These are phyloP conservation scores for Luperina nickerlii DNA, from an alignment of 2,888 invertebrate genomes.

Conservation along the genomic window DNA sequence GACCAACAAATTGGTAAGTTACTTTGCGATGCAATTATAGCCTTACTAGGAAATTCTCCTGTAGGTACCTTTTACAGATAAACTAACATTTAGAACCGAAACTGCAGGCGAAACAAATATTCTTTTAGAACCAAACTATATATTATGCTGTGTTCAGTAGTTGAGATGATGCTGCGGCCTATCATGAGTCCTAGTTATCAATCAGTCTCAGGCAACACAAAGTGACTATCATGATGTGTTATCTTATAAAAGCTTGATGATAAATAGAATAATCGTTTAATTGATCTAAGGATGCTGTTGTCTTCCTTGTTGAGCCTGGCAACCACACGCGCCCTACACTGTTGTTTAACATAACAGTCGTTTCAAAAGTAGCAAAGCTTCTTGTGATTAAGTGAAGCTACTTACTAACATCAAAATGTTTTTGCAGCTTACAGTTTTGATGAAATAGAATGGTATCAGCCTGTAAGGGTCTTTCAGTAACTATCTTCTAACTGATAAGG, in stretches of 20 bases:
- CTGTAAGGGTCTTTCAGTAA: too few relatives aligned
- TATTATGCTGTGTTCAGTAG: not conserved
- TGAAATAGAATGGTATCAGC: too few relatives aligned
- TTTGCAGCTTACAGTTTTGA: too few relatives aligned
- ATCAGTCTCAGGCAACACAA: not conserved
- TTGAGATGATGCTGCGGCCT: not conserved
- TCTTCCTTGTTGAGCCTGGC: not conserved
- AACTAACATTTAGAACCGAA: not conserved
- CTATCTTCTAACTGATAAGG: not conserved
- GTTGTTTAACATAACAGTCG: too few relatives aligned
- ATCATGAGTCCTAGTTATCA: not conserved
- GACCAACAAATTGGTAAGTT: constrained; percentile 77
- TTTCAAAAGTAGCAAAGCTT: too few relatives aligned
- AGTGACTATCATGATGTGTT: not conserved
- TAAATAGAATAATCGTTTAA: not conserved
- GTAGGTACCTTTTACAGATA: too few relatives aligned
- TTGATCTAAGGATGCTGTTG: not conserved
- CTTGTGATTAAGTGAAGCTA: too few relatives aligned
- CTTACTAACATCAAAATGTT: too few relatives aligned
- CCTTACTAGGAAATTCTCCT: not conserved
- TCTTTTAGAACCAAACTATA: not conserved
- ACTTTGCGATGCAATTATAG: not conserved
- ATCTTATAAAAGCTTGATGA: not conserved
- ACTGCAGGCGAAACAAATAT: not conserved
- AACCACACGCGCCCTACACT: not conserved